A percentile compares a stretch with the other conserved stretches of the same genome.
phyloP scores from a whole-genome alignment of 2,113 vertebrate species.

The Hippocampus barbouri region DNA sequence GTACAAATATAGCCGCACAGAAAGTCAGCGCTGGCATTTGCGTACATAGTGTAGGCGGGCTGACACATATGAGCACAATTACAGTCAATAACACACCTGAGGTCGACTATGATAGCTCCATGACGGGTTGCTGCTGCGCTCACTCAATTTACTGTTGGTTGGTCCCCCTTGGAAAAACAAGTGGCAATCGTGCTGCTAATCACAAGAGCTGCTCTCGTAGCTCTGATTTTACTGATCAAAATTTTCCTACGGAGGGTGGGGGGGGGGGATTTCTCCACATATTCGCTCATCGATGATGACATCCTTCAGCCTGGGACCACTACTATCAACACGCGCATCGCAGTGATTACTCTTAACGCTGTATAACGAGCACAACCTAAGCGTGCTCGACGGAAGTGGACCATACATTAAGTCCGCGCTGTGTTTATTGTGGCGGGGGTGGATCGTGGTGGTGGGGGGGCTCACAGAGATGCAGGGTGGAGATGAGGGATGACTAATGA shows the following conservation, averaged over 20 bases:
- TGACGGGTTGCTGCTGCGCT: conserved; percentile 37
- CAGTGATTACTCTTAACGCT: conserved; percentile 10
- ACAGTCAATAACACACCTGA: conserved; percentile 37
- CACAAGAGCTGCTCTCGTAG: conserved; percentile 22
- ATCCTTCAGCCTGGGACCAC: conserved; percentile 27
- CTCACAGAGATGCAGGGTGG: background rate
- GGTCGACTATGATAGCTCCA: conserved; percentile 39
- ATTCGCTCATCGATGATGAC: conserved; percentile 37
- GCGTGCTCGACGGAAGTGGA: conserved; percentile 31
- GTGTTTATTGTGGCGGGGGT: background rate
- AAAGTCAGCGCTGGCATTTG: background rate
- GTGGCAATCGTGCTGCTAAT: conserved; percentile 39
- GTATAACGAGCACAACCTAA: conserved; percentile 31
- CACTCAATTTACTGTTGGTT: conserved; percentile 35
- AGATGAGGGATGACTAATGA: conserved; percentile 15
- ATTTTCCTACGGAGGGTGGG: conserved; percentile 18
- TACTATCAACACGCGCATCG: conserved; percentile 18
- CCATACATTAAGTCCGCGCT: conserved; percentile 20
- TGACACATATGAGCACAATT: background rate
- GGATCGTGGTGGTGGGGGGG: background rate
- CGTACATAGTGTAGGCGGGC: background rate
- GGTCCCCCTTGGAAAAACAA: conserved; percentile 25
- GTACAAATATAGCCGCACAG: conserved; percentile 33
- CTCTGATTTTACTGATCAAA: conserved; percentile 22
- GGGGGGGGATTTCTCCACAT: conserved; percentile 14